Base-by-base conservation (phyloP, 2,888 invertebrate genomes). In the Branchipolynoe longqiensis region DNA sequence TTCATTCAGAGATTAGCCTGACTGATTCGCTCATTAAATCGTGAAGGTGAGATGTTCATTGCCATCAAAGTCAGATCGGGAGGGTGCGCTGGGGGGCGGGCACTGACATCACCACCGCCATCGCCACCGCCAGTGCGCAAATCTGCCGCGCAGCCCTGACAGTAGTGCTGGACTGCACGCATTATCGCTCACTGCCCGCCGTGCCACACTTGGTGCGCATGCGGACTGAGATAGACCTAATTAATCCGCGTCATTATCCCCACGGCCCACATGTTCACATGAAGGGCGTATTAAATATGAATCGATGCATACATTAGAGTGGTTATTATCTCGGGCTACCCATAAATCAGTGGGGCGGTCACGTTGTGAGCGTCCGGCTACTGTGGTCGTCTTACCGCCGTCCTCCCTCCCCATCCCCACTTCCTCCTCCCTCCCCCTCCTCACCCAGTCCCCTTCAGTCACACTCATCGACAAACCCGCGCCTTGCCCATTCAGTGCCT, bases 221-320 rank as follows among this genome's bases (percentile, higher is more conserved):
- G 18, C 14, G 36, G 36, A 33, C 33, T 12, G 36, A 69, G 69
- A 69, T 69, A 69, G 69, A 38, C 36, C 69, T 69, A 69, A 69
- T 69, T 69, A 69, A 69, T 69, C 69, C 69, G 36, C 33, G 69
- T 69, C 69, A 69, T 69, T 69, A 69, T 69, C 69, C 69, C n/a
- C 69, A 69, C 69, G 38, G 36, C 69, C 33, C 33, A 69, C 69
- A 69, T 69, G 33, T 69, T 33, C 14, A n/a, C 69, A 38, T 25
- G 69, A 31, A 25, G 69, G 69, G 14, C 69, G 18, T 69, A 69
- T 69, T 69, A 69, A 69, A 69, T 69, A 69, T 69, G 69, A 69
- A 69, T 36, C 69, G 69, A 38, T n/a, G 69, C 69, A 69, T 69
- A 69, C 69, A 69, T 69, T 69, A 69, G 22, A 69, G 69, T 69